Conservation (phyloP, 1,140 invertebrate genomes). For the Ericerus pela region DNA sequence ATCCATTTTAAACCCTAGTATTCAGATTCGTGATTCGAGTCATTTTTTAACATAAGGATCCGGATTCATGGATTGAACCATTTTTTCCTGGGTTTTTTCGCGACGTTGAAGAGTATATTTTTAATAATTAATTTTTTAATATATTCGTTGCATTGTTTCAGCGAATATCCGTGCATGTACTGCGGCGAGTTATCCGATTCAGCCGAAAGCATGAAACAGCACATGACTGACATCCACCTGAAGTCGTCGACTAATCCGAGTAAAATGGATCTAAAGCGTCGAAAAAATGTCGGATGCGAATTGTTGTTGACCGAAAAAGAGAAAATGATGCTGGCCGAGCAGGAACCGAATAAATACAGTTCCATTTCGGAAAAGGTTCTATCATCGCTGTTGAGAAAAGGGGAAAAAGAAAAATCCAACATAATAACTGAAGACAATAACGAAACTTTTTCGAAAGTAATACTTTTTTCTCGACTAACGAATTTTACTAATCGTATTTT, state of each 20-base stretch:
- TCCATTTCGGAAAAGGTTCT: constrained; percentile 1
- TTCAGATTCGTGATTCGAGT: no score
- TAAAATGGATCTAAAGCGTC: background rate
- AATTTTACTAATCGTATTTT: no score
- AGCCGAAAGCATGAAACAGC: background rate
- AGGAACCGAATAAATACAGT: constrained; percentile 1
- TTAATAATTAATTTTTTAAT: no score
- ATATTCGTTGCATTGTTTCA: background rate
- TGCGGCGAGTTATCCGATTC: background rate
- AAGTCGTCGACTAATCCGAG: background rate
- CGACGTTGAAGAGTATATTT: no score
- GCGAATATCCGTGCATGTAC: background rate
- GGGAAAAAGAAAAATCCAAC: no score
- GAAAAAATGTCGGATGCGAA: background rate
- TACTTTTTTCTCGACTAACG: no score
- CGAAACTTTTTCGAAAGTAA: no score
- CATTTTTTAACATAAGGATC: no score
- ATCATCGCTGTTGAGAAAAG: background rate
- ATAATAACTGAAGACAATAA: no score
- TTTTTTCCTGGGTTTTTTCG: no score
- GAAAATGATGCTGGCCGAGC: background rate
- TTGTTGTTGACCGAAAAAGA: background rate
- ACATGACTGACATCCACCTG: background rate
- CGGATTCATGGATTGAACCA: no score
- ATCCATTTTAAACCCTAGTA: no score